Conservation (phyloP, 2,888 invertebrate genomes). For the Protodeltote pygarga region DNA sequence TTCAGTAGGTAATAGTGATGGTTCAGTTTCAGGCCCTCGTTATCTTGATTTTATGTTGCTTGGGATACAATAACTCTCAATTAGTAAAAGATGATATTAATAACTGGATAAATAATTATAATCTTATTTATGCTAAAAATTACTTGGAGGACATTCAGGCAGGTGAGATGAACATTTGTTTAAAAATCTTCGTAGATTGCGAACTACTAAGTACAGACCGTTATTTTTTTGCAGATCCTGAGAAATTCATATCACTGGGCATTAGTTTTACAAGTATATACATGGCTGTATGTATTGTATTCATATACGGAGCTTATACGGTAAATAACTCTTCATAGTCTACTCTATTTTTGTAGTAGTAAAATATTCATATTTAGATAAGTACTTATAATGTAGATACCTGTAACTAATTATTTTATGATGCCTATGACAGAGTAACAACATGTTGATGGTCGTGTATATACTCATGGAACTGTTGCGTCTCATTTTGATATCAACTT, state of each 20-base stretch:
- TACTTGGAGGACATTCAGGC: conserved; percentile 62
- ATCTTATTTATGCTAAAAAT: conserved; percentile 66
- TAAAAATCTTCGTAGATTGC: neutral
- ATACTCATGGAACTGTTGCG: conserved; percentile 70
- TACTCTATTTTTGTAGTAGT: neutral
- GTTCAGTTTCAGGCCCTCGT: conserved; percentile 68
- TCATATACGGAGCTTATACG: conserved; percentile 76
- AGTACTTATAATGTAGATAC: neutral
- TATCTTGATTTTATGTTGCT: conserved; percentile 54
- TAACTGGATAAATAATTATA: conserved; percentile 59
- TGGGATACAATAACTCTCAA: conserved; percentile 58
- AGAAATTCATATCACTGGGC: conserved; percentile 60
- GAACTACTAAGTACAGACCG: neutral
- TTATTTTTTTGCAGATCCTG: conserved; percentile 63
- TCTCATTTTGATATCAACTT: conserved; percentile 59
- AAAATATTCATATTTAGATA: neutral
- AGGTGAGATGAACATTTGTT: conserved; percentile 52
- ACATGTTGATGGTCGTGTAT: conserved; percentile 69
- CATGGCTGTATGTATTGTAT: conserved; percentile 62
- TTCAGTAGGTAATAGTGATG: neutral
- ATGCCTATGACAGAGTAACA: conserved; percentile 64
- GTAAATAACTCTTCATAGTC: conserved; percentile 53
- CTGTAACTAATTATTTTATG: neutral
- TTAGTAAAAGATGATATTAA: conserved; percentile 57
- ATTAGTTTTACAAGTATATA: conserved; percentile 67